Percentiles rank a stretch among this genome's conserved stretches.
Conservation (phyloP, 2,797 vertebrate genomes). For the Perdix hodgsoniae region DNA sequence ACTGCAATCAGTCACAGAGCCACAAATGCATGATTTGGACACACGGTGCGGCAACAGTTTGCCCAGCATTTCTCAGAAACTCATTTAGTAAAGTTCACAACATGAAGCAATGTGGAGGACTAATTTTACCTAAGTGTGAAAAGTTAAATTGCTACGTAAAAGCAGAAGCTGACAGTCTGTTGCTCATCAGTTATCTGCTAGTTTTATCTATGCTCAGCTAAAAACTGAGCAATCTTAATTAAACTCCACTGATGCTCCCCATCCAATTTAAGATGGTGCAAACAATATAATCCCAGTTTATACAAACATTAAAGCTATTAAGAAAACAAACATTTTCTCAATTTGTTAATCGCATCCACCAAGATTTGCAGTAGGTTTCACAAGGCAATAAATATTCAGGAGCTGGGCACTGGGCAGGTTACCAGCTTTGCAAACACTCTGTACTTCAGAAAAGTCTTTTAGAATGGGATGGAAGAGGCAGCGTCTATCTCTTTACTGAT, state of each 20-base stretch:
- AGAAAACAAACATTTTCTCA: neutral
- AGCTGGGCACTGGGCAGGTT: neutral
- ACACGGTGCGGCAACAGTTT: neutral
- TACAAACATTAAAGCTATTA: slow-evolving; percentile 29
- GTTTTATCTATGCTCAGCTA: neutral
- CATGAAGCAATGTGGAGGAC: neutral
- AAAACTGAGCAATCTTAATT: slow-evolving; percentile 8
- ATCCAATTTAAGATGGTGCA: neutral
- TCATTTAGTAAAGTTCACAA: neutral
- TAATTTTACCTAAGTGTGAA: neutral
- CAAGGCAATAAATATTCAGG: neutral
- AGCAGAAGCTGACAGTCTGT: slow-evolving; percentile 7
- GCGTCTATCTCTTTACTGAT: neutral
- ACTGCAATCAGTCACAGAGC: neutral
- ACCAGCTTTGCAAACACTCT: neutral
- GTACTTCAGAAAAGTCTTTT: neutral
- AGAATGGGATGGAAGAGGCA: neutral
- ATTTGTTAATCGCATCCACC: neutral
- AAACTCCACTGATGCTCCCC: neutral
- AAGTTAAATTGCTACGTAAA: neutral
- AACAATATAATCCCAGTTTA: neutral
- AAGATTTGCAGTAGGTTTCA: neutral
- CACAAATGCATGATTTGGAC: fast-evolving
- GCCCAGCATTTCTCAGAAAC: neutral
- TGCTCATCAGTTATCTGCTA: neutral